Percentiles rank a stretch among this genome's conserved stretches.
Evolutionary conservation across 1,140 invertebrate genomes (phyloP).

Genomic region (Adoxophyes honmai): DNA sequence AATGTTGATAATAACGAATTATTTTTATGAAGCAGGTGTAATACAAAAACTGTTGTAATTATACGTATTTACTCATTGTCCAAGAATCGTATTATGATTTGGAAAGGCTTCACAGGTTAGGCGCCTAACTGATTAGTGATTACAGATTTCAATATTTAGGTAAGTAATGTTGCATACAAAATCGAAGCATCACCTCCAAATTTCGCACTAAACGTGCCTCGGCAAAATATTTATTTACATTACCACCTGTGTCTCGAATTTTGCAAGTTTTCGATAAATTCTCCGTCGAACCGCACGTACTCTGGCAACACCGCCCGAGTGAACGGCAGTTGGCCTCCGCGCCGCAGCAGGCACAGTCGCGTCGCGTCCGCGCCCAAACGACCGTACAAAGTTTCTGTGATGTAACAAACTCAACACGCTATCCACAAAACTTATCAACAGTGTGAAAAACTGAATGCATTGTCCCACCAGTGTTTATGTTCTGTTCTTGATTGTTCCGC

Average conservation of each 20-base stretch:
- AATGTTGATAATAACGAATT: too few species aligned
- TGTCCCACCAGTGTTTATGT: conserved; percentile 46
- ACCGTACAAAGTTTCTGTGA: conserved; percentile 26
- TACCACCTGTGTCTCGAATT: neutral
- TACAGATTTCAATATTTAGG: too few species aligned
- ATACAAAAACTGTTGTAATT: too few species aligned
- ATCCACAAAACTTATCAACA: conserved; percentile 20
- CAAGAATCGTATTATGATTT: too few species aligned
- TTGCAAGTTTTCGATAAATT: neutral
- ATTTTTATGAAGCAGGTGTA: too few species aligned
- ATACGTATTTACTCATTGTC: too few species aligned
- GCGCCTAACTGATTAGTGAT: too few species aligned
- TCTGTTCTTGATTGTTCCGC: conserved; percentile 17
- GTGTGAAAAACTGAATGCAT: conserved; percentile 35
- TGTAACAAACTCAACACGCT: conserved; percentile 26
- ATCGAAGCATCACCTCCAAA: too few species aligned
- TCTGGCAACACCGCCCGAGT: conserved; percentile 42
- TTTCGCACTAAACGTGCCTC: too few species aligned
- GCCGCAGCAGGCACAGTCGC: conserved; percentile 24
- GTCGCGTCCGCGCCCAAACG: conserved; percentile 15
- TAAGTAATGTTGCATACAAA: too few species aligned
- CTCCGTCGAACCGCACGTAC: neutral
- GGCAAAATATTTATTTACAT: too few species aligned
- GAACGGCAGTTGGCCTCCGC: conserved; percentile 53
- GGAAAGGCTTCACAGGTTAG: too few species aligned